phyloP scores from a whole-genome alignment of 2,888 invertebrate genomes.

The Tethea ocularis region DNA sequence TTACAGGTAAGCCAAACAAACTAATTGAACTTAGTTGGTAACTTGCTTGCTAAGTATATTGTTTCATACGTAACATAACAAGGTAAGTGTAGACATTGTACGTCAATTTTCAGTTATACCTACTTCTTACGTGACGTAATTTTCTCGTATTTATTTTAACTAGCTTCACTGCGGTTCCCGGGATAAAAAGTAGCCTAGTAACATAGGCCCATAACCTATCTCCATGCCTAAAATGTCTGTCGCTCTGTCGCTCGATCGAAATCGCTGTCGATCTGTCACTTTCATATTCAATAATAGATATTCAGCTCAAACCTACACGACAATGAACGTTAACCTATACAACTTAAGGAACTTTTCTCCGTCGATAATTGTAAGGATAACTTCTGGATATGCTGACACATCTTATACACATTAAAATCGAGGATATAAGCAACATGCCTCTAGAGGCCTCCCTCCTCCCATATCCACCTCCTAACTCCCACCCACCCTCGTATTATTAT shows the following conservation, averaged over 20 bases:
- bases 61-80: background rate
- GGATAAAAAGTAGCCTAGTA: too few relatives aligned
- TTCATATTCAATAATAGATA: too few relatives aligned
- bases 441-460: slow-evolving; percentile 15
- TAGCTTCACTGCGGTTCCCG: too few relatives aligned
- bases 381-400: slow-evolving; percentile 32
- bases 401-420: slow-evolving; percentile 28
- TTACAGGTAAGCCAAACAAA: slow-evolving; percentile 45
- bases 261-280: too few relatives aligned
- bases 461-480: slow-evolving; percentile 12
- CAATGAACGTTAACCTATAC: slow-evolving; percentile 3
- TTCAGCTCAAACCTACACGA: background rate
- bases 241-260: too few relatives aligned
- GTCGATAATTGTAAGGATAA: slow-evolving; percentile 7
- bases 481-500: slow-evolving; percentile 18
- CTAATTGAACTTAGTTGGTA: background rate
- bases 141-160: slow-evolving; percentile 4
- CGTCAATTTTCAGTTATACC: background rate
- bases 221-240: too few relatives aligned
- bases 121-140: background rate
- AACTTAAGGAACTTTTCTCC: background rate
- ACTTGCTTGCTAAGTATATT: slow-evolving; percentile 3
- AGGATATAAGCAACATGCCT: slow-evolving; percentile 32
- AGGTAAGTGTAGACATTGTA: background rate
- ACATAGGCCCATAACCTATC: too few relatives aligned